phyloP scores from a whole-genome alignment of 2,888 invertebrate species.

The Lutraria lutraria region DNA sequence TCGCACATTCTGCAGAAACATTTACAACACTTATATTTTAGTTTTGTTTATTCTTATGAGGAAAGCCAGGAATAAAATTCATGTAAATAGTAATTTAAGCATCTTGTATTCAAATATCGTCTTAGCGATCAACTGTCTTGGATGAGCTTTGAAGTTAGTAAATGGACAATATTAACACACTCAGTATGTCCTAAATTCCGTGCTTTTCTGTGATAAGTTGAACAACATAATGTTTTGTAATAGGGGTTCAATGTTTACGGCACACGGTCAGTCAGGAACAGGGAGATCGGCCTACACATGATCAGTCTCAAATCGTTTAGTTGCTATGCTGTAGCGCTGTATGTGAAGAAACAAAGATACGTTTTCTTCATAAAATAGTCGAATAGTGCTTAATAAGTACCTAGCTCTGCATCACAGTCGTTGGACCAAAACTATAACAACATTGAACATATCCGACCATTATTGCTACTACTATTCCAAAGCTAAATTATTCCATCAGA shows the following conservation, averaged over 20 bases:
- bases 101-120: background rate
- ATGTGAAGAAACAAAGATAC: background rate
- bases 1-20: background rate
- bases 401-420: too few species aligned
- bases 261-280: too few species aligned
- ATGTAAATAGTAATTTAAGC: background rate
- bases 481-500: too few species aligned
- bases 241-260: background rate
- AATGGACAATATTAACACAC: background rate
- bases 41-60: background rate
- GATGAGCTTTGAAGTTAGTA: background rate
- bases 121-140: background rate
- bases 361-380: background rate
- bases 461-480: too few species aligned
- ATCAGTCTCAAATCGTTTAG: background rate
- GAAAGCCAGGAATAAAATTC: background rate
- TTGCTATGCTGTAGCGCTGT: too few species aligned
- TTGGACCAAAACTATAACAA: too few species aligned
- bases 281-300: background rate
- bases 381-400: too few species aligned
- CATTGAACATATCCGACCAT: too few species aligned
- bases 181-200: background rate
- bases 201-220: background rate
- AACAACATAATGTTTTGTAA: background rate
- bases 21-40: background rate